Conservation (phyloP, 1,140 invertebrate species). For the Ceratoteleas bidentatus region DNA sequence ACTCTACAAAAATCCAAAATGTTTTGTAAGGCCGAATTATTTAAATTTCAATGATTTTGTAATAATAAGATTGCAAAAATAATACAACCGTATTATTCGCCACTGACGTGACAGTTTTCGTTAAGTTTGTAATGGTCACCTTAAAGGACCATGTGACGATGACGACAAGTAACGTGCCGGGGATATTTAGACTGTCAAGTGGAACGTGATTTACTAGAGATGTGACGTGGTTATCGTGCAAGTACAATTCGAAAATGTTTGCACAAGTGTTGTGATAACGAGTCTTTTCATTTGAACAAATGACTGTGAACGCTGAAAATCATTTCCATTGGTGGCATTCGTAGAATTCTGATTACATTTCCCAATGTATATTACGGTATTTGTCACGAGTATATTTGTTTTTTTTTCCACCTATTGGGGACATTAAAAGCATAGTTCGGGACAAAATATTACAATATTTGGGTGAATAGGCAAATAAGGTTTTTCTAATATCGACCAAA, state of each 20-base stretch:
- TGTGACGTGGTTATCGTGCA: conserved; percentile 26
- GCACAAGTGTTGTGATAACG: conserved; percentile 37
- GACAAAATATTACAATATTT: no score
- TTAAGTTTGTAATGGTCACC: not conserved
- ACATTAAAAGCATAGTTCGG: no score
- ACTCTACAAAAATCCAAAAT: not conserved
- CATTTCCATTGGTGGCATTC: conserved; percentile 14
- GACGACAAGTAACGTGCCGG: conserved; percentile 36
- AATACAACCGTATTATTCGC: no score
- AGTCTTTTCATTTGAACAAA: conserved; percentile 8
- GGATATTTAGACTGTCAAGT: conserved; percentile 43
- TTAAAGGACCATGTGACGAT: conserved; percentile 39
- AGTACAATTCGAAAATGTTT: conserved; percentile 39
- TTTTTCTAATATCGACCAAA: no score
- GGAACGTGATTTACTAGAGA: conserved; percentile 28
- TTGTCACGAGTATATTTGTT: no score
- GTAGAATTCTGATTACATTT: not conserved
- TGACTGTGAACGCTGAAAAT: not conserved
- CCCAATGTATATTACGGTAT: not conserved
- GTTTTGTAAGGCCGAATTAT: no score
- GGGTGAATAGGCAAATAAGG: no score
- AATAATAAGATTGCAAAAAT: no score
- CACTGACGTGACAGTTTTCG: no score
- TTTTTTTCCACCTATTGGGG: no score
- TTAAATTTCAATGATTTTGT: no score